Percentiles rank a stretch among this genome's conserved stretches.
phyloP scores from a whole-genome alignment of 2,888 invertebrate species.

The Scrobipalpa costella region DNA sequence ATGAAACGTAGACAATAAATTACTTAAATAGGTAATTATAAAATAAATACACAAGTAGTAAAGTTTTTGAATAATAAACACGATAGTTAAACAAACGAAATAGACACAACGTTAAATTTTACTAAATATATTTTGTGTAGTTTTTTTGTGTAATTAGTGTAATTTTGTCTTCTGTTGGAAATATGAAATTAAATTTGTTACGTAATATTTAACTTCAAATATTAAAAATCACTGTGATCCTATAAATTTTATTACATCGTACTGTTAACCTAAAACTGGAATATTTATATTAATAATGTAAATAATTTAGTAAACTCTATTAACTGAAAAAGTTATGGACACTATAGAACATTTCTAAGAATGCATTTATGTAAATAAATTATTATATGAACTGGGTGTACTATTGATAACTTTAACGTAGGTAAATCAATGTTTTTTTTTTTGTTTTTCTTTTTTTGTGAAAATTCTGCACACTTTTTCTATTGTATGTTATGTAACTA shows the following conservation, averaged over 20 bases:
- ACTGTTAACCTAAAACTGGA: constrained; percentile 45
- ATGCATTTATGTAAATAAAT: constrained; percentile 36
- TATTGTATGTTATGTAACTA: not conserved
- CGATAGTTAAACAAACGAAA: constrained; percentile 7
- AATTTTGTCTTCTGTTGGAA: not conserved
- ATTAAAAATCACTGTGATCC: constrained; percentile 77
- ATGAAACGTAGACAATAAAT: constrained; percentile 48
- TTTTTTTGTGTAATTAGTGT: constrained; percentile 4
- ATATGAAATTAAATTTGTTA: constrained; percentile 8
- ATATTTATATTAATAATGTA: constrained; percentile 36
- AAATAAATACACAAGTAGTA: not conserved
- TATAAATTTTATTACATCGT: constrained; percentile 60
- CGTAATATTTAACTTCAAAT: constrained; percentile 12
- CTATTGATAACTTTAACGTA: not conserved
- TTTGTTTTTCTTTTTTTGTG: not conserved
- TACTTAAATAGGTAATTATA: constrained; percentile 31
- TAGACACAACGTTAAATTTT: not conserved
- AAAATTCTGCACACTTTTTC: not conserved
- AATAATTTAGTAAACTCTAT: constrained; percentile 35
- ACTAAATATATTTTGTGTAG: constrained; percentile 11
- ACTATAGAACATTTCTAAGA: constrained; percentile 45
- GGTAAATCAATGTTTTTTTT: not conserved
- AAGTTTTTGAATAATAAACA: not conserved
- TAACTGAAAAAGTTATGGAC: constrained; percentile 37
- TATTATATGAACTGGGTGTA: constrained; percentile 14